Evolutionary conservation across 2,888 invertebrate genomes (phyloP).

Genomic region (Phortica okadai): DNA sequence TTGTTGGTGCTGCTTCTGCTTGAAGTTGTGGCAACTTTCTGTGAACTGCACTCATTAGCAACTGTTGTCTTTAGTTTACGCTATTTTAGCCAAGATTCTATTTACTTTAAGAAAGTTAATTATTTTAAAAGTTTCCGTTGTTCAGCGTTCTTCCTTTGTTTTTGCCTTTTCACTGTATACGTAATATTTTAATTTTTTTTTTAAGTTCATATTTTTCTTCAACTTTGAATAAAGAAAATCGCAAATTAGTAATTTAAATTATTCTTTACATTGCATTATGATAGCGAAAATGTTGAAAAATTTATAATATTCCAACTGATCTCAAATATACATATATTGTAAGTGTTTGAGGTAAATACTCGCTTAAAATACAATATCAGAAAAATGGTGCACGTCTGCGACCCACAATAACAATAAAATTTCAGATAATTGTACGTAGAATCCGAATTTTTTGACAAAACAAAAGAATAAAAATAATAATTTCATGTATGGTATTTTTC

Average conservation of each 20-base stretch:
- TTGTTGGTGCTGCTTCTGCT: neutral
- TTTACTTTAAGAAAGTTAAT: conserved; percentile 65
- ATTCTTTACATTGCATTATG: no score
- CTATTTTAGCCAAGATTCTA: conserved; percentile 54
- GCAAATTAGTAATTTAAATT: neutral
- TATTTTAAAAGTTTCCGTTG: conserved; percentile 50
- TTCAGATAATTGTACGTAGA: no score
- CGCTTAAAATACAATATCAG: no score
- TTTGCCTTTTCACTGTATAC: neutral
- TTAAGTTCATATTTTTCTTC: neutral
- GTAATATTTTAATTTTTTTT: neutral
- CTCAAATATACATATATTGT: no score
- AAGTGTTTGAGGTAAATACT: no score
- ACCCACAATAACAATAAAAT: no score
- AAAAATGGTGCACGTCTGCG: no score
- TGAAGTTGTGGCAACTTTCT: conserved; percentile 16
- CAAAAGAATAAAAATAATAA: no score
- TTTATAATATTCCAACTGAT: no score
- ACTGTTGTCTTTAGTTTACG: conserved; percentile 62
- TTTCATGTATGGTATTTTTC: no score
- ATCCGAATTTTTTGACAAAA: no score
- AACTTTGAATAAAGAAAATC: neutral
- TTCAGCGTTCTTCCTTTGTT: conserved; percentile 9
- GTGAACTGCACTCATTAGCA: conserved; percentile 61
- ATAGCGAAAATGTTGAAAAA: no score